Percentiles rank a stretch among this genome's conserved stretches.
Conservation (phyloP, 2,113 vertebrate genomes). For the Ctenodactylus gundi region DNA sequence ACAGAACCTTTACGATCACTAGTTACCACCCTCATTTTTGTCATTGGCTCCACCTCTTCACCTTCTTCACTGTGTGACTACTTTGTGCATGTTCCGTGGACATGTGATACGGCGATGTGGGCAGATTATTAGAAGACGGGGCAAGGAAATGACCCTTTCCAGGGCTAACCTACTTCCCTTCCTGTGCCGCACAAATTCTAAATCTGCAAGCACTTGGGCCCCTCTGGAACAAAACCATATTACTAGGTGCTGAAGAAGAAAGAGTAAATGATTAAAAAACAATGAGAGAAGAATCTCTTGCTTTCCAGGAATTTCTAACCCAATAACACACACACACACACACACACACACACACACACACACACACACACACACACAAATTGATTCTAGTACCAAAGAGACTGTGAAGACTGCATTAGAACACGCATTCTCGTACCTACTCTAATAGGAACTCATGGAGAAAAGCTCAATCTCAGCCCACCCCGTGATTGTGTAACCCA, state of each 20-base stretch:
- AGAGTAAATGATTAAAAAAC: neutral
- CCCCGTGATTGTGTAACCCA: neutral
- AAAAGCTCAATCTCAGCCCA: slow-evolving; percentile 1
- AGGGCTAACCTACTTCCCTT: neutral
- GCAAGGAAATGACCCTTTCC: neutral
- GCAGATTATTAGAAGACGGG: neutral
- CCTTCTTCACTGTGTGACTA: too few species aligned
- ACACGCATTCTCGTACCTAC: neutral
- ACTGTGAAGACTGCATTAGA: neutral
- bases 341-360: too few species aligned
- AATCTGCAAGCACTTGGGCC: neutral
- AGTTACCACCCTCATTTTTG: neutral
- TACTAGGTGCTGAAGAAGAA: neutral
- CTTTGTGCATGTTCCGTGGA: neutral
- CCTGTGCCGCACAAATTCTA: neutral
- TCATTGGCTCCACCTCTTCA: neutral
- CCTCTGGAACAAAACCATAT: neutral
- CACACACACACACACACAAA: neutral
- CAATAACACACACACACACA: too few species aligned
- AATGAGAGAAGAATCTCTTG: neutral
- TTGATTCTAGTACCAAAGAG: neutral
- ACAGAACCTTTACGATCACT: too few species aligned
- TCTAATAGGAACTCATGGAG: slow-evolving; percentile 1
- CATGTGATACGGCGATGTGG: rapidly evolving
- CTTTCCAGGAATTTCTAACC: neutral